A percentile compares a stretch with the other conserved stretches of the same genome.
Evolutionary conservation across 2,888 invertebrate species (phyloP).

Genomic region (Acleris cristana): DNA sequence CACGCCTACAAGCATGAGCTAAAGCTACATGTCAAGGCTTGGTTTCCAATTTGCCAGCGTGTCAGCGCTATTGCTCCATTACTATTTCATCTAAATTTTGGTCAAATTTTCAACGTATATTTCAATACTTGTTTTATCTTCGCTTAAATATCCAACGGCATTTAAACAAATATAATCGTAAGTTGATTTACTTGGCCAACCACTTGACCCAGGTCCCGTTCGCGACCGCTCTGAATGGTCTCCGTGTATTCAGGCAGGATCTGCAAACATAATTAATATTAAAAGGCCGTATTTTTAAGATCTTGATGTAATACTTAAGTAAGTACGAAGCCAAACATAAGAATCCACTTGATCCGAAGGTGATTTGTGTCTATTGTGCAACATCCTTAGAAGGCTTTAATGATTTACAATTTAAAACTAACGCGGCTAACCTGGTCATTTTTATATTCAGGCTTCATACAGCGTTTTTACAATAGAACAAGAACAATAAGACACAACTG

Average conservation of each 20-base stretch:
- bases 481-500: no score
- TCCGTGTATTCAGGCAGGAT: slow-evolving; percentile 69
- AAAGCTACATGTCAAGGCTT: no score
- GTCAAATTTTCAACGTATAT: no score
- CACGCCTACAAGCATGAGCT: no score
- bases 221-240: slow-evolving; percentile 55
- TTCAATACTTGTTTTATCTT: no score
- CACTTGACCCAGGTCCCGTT: slow-evolving; percentile 64
- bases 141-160: background rate
- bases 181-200: slow-evolving; percentile 57
- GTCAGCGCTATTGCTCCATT: no score
- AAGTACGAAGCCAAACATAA: background rate
- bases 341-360: background rate
- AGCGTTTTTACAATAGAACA: no score
- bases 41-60: no score
- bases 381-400: background rate
- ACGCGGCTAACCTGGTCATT: no score
- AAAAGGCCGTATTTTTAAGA: background rate
- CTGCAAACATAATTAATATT: slow-evolving; percentile 44
- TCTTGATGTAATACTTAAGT: background rate
- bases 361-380: background rate
- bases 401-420: no score
- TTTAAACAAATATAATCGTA: background rate
- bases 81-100: no score
- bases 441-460: no score